Conservation (phyloP, 2,888 invertebrate genomes). For the Gnatocerus cornutus region DNA sequence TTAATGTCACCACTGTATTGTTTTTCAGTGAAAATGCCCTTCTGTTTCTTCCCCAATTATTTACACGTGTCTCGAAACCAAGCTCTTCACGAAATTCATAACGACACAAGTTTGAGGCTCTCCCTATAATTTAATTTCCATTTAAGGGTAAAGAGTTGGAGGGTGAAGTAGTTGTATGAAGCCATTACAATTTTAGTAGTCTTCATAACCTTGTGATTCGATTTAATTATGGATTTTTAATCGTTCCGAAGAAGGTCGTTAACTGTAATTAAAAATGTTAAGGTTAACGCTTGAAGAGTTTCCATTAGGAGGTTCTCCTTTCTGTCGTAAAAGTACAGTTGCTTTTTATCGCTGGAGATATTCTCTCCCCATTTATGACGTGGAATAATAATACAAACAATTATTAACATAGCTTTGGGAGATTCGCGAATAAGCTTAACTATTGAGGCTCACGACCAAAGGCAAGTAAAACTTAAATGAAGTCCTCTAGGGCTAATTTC, state of each 20-base stretch:
- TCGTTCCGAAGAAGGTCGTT: not conserved
- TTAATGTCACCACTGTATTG: slow-evolving; percentile 10
- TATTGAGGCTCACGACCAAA: not conserved
- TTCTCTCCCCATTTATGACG: slow-evolving; percentile 14
- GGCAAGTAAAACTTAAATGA: too few species aligned
- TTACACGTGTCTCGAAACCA: slow-evolving; percentile 49
- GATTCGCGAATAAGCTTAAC: not conserved
- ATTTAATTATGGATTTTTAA: slow-evolving; percentile 30
- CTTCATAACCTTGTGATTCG: slow-evolving; percentile 23
- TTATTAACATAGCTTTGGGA: slow-evolving; percentile 2
- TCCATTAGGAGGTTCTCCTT: slow-evolving; percentile 8
- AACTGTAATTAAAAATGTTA: slow-evolving; percentile 18
- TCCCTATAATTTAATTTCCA: slow-evolving; percentile 50
- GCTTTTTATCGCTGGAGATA: slow-evolving; percentile 6
- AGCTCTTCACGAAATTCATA: slow-evolving; percentile 51
- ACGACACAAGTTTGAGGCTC: slow-evolving; percentile 50
- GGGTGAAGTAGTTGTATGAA: slow-evolving; percentile 44
- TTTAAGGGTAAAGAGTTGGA: slow-evolving; percentile 42
- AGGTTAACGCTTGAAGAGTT: slow-evolving; percentile 15
- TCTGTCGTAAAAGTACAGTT: slow-evolving; percentile 20
- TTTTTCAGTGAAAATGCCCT: slow-evolving; percentile 2
- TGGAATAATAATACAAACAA: slow-evolving; percentile 1
- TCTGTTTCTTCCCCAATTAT: slow-evolving; percentile 40
- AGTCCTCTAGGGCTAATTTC: too few species aligned
- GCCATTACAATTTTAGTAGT: slow-evolving; percentile 32